A percentile compares a stretch with the other conserved stretches of the same genome.
phyloP scores from a whole-genome alignment of 2,888 invertebrate species.

The Lycophotia porphyrea region DNA sequence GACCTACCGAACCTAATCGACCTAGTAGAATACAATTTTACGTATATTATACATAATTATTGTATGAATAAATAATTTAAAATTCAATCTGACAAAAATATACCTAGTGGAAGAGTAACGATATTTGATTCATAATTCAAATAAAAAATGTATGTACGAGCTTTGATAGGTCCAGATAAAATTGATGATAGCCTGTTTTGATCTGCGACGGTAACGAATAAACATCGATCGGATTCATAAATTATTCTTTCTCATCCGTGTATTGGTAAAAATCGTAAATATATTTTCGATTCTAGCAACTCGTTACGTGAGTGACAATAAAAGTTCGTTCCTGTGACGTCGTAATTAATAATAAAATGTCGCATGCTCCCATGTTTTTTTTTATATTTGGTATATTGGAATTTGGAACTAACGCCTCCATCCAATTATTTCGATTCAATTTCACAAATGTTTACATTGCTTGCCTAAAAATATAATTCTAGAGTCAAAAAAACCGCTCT shows the following conservation, averaged over 20 bases:
- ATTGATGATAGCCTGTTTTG: conserved; percentile 21
- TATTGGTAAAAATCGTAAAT: neutral
- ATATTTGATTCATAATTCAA: neutral
- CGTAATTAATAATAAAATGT: neutral
- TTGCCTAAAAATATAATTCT: neutral
- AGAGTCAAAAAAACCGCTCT: neutral
- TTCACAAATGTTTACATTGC: neutral
- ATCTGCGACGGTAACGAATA: conserved; percentile 8
- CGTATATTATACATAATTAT: no score
- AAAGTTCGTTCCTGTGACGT: neutral
- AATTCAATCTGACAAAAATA: neutral
- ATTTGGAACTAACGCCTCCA: neutral
- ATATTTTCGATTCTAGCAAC: conserved; percentile 7
- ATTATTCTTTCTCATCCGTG: conserved; percentile 32
- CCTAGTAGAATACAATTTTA: no score
- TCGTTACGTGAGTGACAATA: neutral
- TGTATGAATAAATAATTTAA: no score
- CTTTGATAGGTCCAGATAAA: conserved; percentile 1
- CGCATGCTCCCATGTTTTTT: neutral
- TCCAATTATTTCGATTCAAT: neutral
- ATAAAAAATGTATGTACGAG: neutral
- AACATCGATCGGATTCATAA: conserved; percentile 29
- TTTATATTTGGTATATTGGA: neutral
- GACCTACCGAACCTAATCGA: no score
- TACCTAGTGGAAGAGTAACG: neutral